These are phyloP conservation scores for Macrocentrus cingulum DNA, from an alignment of 1,140 invertebrate species.

Conservation along the genomic window DNA sequence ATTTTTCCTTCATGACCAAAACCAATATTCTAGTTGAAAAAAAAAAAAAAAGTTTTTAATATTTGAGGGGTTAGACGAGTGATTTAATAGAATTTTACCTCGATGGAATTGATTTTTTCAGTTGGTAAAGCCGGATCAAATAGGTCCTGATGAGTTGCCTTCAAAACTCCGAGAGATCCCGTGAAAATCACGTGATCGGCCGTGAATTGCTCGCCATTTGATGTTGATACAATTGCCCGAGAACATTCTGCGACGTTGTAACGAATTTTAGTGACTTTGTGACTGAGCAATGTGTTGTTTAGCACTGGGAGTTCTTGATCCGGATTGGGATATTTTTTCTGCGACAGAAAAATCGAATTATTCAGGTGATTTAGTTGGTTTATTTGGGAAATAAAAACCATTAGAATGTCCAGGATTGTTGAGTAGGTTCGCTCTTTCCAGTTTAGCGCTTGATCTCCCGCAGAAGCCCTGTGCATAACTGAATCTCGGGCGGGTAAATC, in stretches of 20 bases:
- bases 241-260: conserved; percentile 31
- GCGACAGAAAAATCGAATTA: neutral
- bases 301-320: conserved; percentile 36
- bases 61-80: too few relatives aligned
- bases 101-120: conserved; percentile 65
- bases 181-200: conserved; percentile 72
- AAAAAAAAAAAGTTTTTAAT: conserved; percentile 22
- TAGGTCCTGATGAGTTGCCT: conserved; percentile 61
- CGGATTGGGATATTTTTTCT: conserved; percentile 43
- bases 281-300: conserved; percentile 45
- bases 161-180: conserved; percentile 69
- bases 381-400: conserved; percentile 48
- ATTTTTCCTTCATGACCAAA: conserved; percentile 69
- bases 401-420: conserved; percentile 63
- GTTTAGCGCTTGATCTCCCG: conserved; percentile 62
- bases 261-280: conserved; percentile 45
- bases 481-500: conserved; percentile 63
- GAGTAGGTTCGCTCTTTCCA: conserved; percentile 67
- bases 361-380: neutral
- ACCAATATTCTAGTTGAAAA: conserved; percentile 56
- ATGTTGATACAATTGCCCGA: conserved; percentile 38
- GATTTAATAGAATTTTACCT: conserved; percentile 45
- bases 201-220: conserved; percentile 59
- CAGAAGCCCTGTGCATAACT: conserved; percentile 61
- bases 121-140: conserved; percentile 66